These are phyloP conservation scores for Drosophila suzukii DNA, from an alignment of 1,140 invertebrate species.

Conservation along the genomic window DNA sequence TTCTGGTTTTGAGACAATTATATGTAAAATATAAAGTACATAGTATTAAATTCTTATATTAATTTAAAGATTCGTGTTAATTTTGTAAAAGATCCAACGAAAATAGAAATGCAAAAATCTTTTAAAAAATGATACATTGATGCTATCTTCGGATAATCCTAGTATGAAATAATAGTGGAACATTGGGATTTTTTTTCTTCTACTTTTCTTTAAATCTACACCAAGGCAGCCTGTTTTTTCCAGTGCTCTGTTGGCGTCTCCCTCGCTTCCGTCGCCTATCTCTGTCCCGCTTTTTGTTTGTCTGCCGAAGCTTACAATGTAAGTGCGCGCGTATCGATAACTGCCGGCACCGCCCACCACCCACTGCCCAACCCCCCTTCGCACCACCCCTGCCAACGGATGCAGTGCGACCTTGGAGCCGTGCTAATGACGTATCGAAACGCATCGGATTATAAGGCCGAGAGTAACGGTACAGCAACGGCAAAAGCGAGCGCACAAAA, in stretches of 20 bases:
- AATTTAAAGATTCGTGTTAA: too few relatives aligned
- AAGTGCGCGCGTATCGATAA: constrained; percentile 45
- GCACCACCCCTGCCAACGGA: not conserved
- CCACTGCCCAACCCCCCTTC: too few relatives aligned
- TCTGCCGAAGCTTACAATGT: constrained; percentile 33
- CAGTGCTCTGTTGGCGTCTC: not conserved
- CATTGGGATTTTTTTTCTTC: not conserved
- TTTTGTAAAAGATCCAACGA: too few relatives aligned
- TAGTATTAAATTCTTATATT: too few relatives aligned
- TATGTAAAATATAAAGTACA: too few relatives aligned
- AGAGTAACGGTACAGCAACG: constrained; percentile 42
- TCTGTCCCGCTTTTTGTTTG: constrained; percentile 1
- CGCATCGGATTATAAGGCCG: constrained; percentile 41
- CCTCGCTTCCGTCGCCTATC: constrained; percentile 15
- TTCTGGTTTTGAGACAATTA: too few relatives aligned
- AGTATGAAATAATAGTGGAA: not conserved
- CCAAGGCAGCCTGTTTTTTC: not conserved
- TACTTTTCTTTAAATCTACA: not conserved
- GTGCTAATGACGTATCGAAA: constrained; percentile 59
- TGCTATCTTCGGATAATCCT: too few relatives aligned
- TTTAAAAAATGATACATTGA: too few relatives aligned
- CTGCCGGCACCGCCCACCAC: constrained; percentile 1
- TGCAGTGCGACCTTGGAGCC: constrained; percentile 53
- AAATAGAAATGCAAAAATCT: too few relatives aligned
- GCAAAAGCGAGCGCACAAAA: constrained; percentile 13